Percentiles rank a stretch among this genome's conserved stretches.
Conservation (phyloP, 2,113 vertebrate species). For the Myotis brandtii region DNA sequence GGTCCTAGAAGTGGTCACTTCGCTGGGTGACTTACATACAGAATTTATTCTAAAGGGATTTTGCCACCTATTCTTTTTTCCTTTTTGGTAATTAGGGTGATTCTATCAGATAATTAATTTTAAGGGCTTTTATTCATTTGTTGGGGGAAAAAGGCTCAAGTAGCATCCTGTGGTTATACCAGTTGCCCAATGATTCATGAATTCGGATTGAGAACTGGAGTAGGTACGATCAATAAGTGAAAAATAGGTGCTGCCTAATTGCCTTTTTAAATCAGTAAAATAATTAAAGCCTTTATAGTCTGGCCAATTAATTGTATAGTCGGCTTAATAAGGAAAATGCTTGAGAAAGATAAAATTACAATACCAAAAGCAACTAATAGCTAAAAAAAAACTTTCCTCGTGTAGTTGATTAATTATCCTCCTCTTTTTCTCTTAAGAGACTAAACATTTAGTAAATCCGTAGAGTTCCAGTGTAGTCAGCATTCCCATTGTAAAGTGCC, state of each 20-base stretch:
- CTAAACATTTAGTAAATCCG: conserved; percentile 25
- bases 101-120: conserved; percentile 77
- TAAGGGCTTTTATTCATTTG: conserved; percentile 64
- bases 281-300: conserved; percentile 67
- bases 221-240: conserved; percentile 62
- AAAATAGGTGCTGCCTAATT: conserved; percentile 72
- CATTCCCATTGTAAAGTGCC: conserved; percentile 53
- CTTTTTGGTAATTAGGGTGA: conserved; percentile 45
- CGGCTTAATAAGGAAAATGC: conserved; percentile 73
- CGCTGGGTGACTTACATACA: not conserved
- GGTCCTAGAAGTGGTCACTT: not conserved
- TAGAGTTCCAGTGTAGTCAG: conserved; percentile 49
- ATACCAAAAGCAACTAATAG: conserved; percentile 57
- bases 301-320: conserved; percentile 59
- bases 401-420: conserved; percentile 66
- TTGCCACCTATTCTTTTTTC: not conserved
- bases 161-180: conserved; percentile 38
- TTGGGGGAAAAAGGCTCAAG: not conserved
- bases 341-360: conserved; percentile 51
- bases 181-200: conserved; percentile 61
- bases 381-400: not conserved
- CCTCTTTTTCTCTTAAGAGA: conserved; percentile 52
- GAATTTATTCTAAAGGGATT: not conserved
- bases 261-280: conserved; percentile 68
- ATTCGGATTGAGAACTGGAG: conserved; percentile 49